Base-by-base conservation (phyloP, 2,113 vertebrate species). In the Rhadina sibilatrix region DNA sequence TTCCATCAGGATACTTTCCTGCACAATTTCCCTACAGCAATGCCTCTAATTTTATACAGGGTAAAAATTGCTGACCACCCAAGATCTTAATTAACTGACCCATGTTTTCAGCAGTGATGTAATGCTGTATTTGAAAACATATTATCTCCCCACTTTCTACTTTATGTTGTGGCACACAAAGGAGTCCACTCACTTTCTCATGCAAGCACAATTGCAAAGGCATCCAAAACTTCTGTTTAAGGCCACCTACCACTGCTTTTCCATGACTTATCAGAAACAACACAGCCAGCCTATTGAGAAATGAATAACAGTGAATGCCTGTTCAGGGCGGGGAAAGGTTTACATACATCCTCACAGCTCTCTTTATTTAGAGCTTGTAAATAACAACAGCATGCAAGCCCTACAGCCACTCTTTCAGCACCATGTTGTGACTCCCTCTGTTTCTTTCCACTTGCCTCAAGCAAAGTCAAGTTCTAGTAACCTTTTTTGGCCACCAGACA, bases 391-490 rank as follows among this genome's bases (percentile, higher is more conserved):
- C 20, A 31, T 47, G 63, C 59, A 94, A 90, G 66, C 81, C 87
- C 69, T 68, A 83, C 54, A 96, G 91, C n/a, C 27, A 77, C 80
- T 92, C 88, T 93, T 90, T 94, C 61, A 90, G 83, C 70, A 66
- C 74, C 75, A 88, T 24, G 50, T 87, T 86, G 85, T 75, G 91
- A 90, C 69, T 90, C 74, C 40, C 76, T 78, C 72, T 75, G 56
- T 66, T 94, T 86, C 47, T 49, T 87, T 81, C 50, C 50, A 47
- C 87, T 92, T 90, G 79, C 92, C 75, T 74, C 57, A 37, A 92
- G 77, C 66, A 83, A 96, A 95, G 57, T 96, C 79, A 96, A 60
- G 63, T 87, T 88, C 76, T 80, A 80, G 33, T 69, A 83, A 91
- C 74, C 66, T 86, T 89, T 91, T 85, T 33, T 53, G 64, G 56